phyloP scores from a whole-genome alignment of 1,140 invertebrate genomes.

The Eupristina koningsbergeri region DNA sequence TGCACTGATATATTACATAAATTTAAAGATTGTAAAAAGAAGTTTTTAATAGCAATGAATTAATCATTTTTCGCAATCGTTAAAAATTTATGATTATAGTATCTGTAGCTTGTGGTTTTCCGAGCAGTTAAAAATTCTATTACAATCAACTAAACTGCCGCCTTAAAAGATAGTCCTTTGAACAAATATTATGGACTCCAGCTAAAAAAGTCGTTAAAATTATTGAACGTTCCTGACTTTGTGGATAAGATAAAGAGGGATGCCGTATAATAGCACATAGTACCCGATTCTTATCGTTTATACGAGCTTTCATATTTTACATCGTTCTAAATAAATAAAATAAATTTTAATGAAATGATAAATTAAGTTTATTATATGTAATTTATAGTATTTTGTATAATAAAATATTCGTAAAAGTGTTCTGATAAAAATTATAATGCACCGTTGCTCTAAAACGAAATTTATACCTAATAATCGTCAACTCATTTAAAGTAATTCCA shows the following conservation, averaged over 20 bases:
- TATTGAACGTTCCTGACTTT: background rate
- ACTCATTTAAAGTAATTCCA: background rate
- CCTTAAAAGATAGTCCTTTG: background rate
- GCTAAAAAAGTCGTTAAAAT: slow-evolving; percentile 1
- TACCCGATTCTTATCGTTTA: background rate
- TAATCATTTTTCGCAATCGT: background rate
- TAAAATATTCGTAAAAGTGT: too few species aligned
- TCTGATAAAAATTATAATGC: too few species aligned
- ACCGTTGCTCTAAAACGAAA: background rate
- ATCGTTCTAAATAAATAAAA: background rate
- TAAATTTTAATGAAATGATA: background rate
- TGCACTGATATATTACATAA: slow-evolving; percentile 1
- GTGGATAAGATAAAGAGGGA: background rate
- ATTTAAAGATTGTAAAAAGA: background rate
- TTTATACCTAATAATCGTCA: background rate
- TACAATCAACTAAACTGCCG: background rate
- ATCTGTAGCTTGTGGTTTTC: background rate
- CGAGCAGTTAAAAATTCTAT: slow-evolving; percentile 12
- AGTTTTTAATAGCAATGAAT: background rate
- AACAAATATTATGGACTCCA: background rate
- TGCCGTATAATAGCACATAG: background rate
- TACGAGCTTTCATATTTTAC: background rate
- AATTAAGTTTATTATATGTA: too few species aligned
- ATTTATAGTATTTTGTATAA: too few species aligned
- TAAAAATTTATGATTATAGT: background rate